Evolutionary conservation across 2,797 vertebrate species (phyloP).

Genomic region (Brachymystax lenok): DNA sequence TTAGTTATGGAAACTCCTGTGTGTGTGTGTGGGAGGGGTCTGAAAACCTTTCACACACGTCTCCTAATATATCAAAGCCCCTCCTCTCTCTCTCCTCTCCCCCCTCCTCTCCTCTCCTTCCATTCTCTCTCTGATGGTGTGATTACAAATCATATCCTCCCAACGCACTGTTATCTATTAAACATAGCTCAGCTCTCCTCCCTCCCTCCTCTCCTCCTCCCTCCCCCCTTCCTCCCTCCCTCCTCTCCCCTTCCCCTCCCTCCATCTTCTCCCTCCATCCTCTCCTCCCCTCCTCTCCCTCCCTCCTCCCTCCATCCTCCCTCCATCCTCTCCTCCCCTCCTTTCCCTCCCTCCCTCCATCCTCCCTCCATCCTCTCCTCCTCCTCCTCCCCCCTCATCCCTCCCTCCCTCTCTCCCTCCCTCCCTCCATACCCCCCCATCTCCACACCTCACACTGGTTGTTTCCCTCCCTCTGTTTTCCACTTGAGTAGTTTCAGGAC

Average conservation of each 20-base stretch:
- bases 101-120: slow-evolving; percentile 18
- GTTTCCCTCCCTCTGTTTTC: slow-evolving; percentile 61
- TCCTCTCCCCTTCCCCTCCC: neutral
- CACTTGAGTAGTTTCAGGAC: slow-evolving; percentile 73
- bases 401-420: slow-evolving; percentile 45
- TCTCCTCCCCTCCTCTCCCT: slow-evolving; percentile 30
- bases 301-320: neutral
- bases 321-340: neutral
- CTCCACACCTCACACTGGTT: neutral
- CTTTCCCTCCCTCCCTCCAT: neutral
- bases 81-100: neutral
- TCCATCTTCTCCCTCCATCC: accelerated
- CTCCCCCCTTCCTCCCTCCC: neutral
- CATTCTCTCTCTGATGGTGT: slow-evolving; percentile 54
- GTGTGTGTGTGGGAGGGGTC: no score
- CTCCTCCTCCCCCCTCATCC: slow-evolving; percentile 29
- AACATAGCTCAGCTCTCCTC: slow-evolving; percentile 68
- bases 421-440: neutral
- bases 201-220: slow-evolving; percentile 30
- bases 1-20: no score
- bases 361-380: accelerated
- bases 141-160: slow-evolving; percentile 72
- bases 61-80: slow-evolving; percentile 4
- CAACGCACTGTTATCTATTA: slow-evolving; percentile 63
- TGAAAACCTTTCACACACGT: no score